phyloP scores from a whole-genome alignment of 2,797 vertebrate species.

The Sarcophilus harrisii region DNA sequence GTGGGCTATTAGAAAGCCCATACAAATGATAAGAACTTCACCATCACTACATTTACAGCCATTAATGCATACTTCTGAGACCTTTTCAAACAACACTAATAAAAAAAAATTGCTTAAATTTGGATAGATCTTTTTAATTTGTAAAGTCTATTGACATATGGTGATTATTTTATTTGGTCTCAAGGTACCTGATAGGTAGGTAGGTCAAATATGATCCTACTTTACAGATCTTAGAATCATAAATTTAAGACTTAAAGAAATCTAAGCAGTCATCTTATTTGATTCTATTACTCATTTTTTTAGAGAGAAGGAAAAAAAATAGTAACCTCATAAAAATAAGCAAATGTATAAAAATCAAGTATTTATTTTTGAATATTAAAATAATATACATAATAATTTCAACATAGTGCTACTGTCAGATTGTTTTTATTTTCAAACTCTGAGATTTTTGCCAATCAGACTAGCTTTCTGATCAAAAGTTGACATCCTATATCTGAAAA shows the following conservation, averaged over 20 bases:
- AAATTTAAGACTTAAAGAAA: neutral
- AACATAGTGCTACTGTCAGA: constrained; percentile 52
- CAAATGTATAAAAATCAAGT: constrained; percentile 79
- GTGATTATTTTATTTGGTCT: neutral
- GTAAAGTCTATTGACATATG: neutral
- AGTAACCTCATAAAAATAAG: constrained; percentile 67
- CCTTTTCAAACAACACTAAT: neutral
- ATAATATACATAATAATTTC: constrained; percentile 67
- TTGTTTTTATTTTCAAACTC: constrained; percentile 24
- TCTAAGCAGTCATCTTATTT: neutral
- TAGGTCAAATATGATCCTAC: neutral
- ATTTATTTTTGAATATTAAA: constrained; percentile 78
- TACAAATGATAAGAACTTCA: neutral
- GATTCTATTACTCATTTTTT: neutral
- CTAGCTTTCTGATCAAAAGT: constrained; percentile 34
- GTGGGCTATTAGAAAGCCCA: neutral
- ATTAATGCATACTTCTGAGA: neutral
- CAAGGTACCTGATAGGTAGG: neutral
- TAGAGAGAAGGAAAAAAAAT: constrained; percentile 61
- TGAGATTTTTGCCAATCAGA: constrained; percentile 40
- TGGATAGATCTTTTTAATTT: neutral
- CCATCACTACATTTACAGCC: neutral
- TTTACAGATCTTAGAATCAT: neutral
- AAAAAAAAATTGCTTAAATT: neutral
- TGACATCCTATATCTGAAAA: constrained; percentile 1